Conservation (phyloP, 2,888 invertebrate species). For the Muscina levida region DNA sequence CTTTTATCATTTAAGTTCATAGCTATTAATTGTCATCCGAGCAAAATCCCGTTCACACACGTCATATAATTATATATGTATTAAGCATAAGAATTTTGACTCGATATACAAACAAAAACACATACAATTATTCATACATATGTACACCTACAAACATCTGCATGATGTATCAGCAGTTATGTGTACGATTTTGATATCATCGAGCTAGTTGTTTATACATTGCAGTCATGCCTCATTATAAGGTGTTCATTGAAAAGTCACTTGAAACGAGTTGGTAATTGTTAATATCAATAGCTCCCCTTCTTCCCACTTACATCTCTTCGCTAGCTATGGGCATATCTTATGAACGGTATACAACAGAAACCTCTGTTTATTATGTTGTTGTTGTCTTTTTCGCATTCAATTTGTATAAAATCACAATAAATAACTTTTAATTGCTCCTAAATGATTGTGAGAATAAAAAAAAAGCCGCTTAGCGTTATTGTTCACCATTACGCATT, state of each 20-base stretch:
- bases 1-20: too few relatives aligned
- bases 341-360: too few relatives aligned
- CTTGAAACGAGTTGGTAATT: slow-evolving; percentile 64
- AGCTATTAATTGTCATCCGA: too few relatives aligned
- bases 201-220: slow-evolving; percentile 60
- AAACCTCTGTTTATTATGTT: too few relatives aligned
- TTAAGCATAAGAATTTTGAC: slow-evolving; percentile 4
- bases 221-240: slow-evolving; percentile 65
- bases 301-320: slow-evolving; percentile 9
- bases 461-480: slow-evolving; percentile 20
- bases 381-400: slow-evolving; percentile 54
- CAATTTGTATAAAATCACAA: slow-evolving; percentile 63
- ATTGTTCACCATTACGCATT: slow-evolving; percentile 1
- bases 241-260: slow-evolving; percentile 66
- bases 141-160: background rate
- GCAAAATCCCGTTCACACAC: too few relatives aligned
- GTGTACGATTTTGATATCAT: background rate
- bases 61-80: too few relatives aligned
- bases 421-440: slow-evolving; percentile 62
- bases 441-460: slow-evolving; percentile 16
- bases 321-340: too few relatives aligned
- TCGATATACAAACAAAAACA: background rate
- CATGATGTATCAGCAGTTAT: background rate
- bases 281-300: slow-evolving; percentile 39
- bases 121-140: slow-evolving; percentile 8